phyloP scores from a whole-genome alignment of 2,797 vertebrate genomes.

The Danionella dracula region DNA sequence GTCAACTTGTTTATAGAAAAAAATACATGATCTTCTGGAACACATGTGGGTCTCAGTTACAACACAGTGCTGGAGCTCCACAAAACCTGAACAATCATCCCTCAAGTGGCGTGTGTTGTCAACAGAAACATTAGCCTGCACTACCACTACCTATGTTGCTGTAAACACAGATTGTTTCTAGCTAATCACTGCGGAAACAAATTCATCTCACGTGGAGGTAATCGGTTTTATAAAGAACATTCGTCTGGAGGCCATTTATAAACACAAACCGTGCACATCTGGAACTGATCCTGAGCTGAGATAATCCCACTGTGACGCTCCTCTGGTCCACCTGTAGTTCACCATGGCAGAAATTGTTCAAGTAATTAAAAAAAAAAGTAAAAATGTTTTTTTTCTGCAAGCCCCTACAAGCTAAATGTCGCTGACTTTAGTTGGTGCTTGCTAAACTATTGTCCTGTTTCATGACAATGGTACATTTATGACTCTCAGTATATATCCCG shows the following conservation, averaged over 20 bases:
- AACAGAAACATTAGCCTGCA: conserved; percentile 34
- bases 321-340: conserved; percentile 38
- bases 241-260: conserved; percentile 48
- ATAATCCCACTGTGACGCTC: conserved; percentile 38
- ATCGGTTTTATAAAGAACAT: conserved; percentile 47
- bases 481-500: conserved; percentile 24
- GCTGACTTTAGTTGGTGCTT: background rate
- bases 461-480: conserved; percentile 21
- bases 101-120: conserved; percentile 26
- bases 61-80: conserved; percentile 4
- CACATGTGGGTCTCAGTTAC: conserved; percentile 25
- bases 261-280: conserved; percentile 50
- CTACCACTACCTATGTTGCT: conserved; percentile 43
- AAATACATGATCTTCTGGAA: conserved; percentile 17
- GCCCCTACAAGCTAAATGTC: conserved; percentile 10
- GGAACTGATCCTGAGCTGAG: conserved; percentile 44
- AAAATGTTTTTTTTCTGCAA: background rate
- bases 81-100: conserved; percentile 3
- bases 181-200: conserved; percentile 49
- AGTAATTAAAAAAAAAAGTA: background rate
- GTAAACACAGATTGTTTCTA: conserved; percentile 54
- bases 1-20: conserved; percentile 30
- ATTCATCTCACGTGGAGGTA: conserved; percentile 51
- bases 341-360: conserved; percentile 10
- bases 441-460: background rate